A percentile compares a stretch with the other conserved stretches of the same genome.
phyloP scores from a whole-genome alignment of 2,888 invertebrate genomes.

The Napeogenes sylphis region DNA sequence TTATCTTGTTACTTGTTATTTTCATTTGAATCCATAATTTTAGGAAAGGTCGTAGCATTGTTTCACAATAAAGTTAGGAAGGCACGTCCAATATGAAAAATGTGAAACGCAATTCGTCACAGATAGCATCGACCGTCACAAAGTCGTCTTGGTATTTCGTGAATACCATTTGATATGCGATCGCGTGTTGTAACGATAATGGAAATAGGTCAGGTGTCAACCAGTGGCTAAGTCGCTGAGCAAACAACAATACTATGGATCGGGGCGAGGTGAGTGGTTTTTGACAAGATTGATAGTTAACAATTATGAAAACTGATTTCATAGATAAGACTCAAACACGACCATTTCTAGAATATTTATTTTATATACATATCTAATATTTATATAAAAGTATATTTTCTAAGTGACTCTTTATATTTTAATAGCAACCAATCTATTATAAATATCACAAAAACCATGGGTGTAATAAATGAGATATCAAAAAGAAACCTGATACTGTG shows the following conservation, averaged over 20 bases:
- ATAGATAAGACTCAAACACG: constrained; percentile 23
- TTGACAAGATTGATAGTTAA: constrained; percentile 71
- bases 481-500: constrained; percentile 14
- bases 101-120: constrained; percentile 20
- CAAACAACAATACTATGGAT: constrained; percentile 60
- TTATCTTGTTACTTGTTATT: constrained; percentile 7
- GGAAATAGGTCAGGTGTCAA: constrained; percentile 29
- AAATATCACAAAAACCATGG: not conserved
- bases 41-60: not conserved
- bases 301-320: constrained; percentile 74
- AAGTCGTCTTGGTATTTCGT: constrained; percentile 27
- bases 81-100: constrained; percentile 4
- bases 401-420: not conserved
- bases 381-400: not conserved
- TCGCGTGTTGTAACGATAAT: constrained; percentile 61
- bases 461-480: not conserved
- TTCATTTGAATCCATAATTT: constrained; percentile 5
- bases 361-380: constrained; percentile 3
- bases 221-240: constrained; percentile 58
- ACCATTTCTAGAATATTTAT: constrained; percentile 7
- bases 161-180: constrained; percentile 37
- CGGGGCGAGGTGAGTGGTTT: constrained; percentile 65
- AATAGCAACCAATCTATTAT: not conserved
- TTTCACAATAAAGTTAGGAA: not conserved
- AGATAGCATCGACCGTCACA: constrained; percentile 20